Percentiles rank a stretch among this genome's conserved stretches.
phyloP scores from a whole-genome alignment of 1,140 invertebrate genomes.

The Pseudomyrmex sp. region DNA sequence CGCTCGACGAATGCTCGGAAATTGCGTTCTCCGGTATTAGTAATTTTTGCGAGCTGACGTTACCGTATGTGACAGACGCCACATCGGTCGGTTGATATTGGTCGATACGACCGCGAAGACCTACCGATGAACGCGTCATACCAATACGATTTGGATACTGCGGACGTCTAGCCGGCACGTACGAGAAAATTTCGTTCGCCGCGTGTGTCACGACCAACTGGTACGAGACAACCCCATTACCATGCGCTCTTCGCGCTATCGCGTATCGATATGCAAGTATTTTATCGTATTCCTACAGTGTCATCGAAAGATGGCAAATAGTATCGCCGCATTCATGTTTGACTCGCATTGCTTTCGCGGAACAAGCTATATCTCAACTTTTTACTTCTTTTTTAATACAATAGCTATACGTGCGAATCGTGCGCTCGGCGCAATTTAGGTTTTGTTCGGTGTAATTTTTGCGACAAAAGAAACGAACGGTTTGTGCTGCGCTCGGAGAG shows the following conservation, averaged over 20 bases:
- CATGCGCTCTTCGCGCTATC: conserved; percentile 6
- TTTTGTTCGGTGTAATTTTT: too few relatives aligned
- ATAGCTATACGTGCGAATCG: background rate
- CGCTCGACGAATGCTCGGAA: background rate
- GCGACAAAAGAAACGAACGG: too few relatives aligned
- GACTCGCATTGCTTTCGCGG: conserved; percentile 31
- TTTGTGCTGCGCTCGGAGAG: too few relatives aligned
- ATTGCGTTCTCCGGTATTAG: conserved; percentile 10
- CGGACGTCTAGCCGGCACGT: conserved; percentile 49
- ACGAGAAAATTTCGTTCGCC: conserved; percentile 63
- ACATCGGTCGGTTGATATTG: conserved; percentile 18
- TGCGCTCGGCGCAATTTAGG: too few relatives aligned
- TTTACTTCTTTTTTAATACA: background rate
- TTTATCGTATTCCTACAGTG: conserved; percentile 28
- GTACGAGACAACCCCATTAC: conserved; percentile 40
- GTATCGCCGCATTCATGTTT: conserved; percentile 21
- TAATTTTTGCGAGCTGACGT: conserved; percentile 26
- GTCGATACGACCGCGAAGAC: conserved; percentile 17
- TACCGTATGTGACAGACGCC: background rate
- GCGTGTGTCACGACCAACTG: conserved; percentile 59
- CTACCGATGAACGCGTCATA: conserved; percentile 51
- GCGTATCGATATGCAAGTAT: conserved; percentile 33
- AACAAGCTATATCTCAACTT: conserved; percentile 24
- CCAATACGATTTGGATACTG: conserved; percentile 58
- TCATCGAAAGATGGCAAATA: conserved; percentile 14